phyloP scores from a whole-genome alignment of 2,113 vertebrate genomes.

The Saccopteryx leptura region DNA sequence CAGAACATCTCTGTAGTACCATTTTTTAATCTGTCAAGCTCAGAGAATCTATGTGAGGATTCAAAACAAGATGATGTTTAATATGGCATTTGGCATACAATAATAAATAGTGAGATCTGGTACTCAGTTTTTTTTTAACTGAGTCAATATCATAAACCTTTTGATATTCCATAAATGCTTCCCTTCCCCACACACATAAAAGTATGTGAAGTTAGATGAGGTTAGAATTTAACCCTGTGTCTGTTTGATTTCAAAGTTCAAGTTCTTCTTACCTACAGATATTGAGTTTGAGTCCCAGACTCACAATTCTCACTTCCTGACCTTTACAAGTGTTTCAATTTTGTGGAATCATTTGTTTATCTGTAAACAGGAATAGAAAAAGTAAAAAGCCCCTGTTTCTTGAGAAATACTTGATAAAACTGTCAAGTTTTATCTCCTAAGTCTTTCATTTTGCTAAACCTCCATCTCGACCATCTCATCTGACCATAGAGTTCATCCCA shows the following conservation, averaged over 20 bases:
- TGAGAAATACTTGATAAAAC: background rate
- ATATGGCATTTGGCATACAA: background rate
- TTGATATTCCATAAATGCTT: background rate
- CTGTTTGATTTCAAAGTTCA: background rate
- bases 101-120: background rate
- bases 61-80: background rate
- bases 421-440: background rate
- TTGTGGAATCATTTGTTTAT: background rate
- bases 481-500: background rate
- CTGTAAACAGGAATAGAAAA: background rate
- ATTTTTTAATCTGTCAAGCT: background rate
- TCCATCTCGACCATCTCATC: background rate
- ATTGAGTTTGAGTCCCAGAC: background rate
- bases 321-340: background rate
- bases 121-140: background rate
- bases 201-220: background rate
- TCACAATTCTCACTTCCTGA: background rate
- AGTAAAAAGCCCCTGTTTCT: background rate
- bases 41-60: background rate
- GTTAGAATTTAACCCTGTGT: background rate
- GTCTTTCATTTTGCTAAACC: background rate
- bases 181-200: background rate
- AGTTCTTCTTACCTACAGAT: background rate
- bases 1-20: background rate
- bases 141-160: background rate